Evolutionary conservation across 2,113 vertebrate genomes (phyloP).

Genomic region (Helogale parvula): DNA sequence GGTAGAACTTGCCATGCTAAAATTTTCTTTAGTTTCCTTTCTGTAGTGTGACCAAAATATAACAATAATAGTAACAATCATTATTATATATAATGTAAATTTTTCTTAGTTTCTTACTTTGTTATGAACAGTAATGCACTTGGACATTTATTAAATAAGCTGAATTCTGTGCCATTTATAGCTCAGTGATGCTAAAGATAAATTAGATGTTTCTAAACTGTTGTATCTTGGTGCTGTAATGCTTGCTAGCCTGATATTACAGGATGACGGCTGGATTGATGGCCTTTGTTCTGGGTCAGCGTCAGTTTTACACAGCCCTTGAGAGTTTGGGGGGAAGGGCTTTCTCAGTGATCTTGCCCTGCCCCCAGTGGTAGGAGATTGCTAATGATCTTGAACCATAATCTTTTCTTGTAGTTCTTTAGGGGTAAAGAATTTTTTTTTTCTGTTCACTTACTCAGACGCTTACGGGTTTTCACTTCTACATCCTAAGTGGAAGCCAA

Average conservation of each 20-base stretch:
- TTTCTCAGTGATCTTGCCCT: not conserved
- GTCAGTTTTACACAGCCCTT: not conserved
- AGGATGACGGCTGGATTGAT: not conserved
- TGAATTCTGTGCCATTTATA: not conserved
- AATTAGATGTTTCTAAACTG: not conserved
- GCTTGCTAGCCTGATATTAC: not conserved
- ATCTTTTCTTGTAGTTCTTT: not conserved
- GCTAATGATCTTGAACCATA: not conserved
- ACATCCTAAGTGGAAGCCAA: not conserved
- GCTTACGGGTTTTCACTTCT: not conserved
- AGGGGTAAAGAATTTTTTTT: not conserved
- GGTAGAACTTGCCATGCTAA: conserved; percentile 72
- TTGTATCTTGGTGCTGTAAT: not conserved
- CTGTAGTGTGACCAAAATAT: not conserved
- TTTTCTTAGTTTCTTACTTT: conserved; percentile 10
- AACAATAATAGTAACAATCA: not conserved
- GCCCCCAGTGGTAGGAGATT: not conserved
- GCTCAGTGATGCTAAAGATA: not conserved
- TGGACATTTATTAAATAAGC: conserved; percentile 2
- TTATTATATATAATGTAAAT: conserved; percentile 30
- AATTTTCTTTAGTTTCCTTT: conserved; percentile 26
- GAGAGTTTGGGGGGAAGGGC: not conserved
- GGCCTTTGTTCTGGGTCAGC: not conserved
- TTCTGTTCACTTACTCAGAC: not conserved
- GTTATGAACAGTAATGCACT: not conserved